Conservation (phyloP, 1,140 invertebrate species). For the Eriocheir sinensis region DNA sequence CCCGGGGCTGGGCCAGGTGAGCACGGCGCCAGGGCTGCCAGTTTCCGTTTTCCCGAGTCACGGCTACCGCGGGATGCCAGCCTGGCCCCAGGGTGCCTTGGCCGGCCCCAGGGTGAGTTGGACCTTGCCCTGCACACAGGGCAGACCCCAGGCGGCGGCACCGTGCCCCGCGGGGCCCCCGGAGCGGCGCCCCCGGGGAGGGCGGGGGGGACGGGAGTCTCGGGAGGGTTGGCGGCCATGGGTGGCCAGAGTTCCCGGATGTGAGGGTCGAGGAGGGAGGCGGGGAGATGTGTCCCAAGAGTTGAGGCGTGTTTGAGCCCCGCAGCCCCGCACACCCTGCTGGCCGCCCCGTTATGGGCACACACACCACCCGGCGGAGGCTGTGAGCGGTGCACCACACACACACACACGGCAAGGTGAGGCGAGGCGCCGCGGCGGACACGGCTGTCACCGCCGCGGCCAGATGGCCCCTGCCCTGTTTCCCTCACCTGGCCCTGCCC, state of each 20-base stretch:
- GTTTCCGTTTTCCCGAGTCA: neutral
- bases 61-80: neutral
- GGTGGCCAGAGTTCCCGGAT: neutral
- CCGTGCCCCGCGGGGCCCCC: too few species aligned
- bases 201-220: neutral
- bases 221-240: neutral
- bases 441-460: too few species aligned
- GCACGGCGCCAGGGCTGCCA: neutral
- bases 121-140: too few species aligned
- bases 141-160: too few species aligned
- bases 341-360: neutral
- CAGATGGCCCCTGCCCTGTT: too few species aligned
- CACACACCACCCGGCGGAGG: neutral
- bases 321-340: neutral
- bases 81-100: too few species aligned
- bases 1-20: neutral
- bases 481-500: too few species aligned
- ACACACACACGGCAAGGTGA: neutral
- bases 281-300: neutral
- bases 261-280: neutral
- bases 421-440: too few species aligned
- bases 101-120: too few species aligned
- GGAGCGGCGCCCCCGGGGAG: too few species aligned
- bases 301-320: neutral
- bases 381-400: neutral